These are phyloP conservation scores for Gymnocephalus cernua DNA, from an alignment of 2,113 vertebrate species.

Conservation along the genomic window DNA sequence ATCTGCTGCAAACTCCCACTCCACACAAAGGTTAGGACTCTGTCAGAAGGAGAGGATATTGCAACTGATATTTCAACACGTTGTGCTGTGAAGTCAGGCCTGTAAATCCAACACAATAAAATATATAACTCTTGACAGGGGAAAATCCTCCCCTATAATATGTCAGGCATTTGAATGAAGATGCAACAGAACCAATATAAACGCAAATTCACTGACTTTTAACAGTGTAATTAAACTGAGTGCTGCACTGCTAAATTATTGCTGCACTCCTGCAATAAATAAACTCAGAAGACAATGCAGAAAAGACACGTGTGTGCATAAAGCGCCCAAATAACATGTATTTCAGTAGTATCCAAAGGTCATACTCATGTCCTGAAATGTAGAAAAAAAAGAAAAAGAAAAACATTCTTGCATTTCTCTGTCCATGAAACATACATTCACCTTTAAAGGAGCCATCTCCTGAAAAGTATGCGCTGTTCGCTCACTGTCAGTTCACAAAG, in stretches of 20 bases:
- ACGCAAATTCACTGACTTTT: background rate
- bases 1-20: slow-evolving; percentile 45
- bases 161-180: slow-evolving; percentile 20
- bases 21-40: slow-evolving; percentile 37
- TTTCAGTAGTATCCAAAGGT: background rate
- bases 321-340: background rate
- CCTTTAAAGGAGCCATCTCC: background rate
- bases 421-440: background rate
- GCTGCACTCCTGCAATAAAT: background rate
- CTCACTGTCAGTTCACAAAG: background rate
- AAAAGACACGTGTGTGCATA: background rate
- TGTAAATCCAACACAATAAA: slow-evolving; percentile 41
- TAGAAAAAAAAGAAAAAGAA: background rate
- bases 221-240: background rate
- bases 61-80: slow-evolving; percentile 77
- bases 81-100: slow-evolving; percentile 57
- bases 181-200: background rate
- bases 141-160: slow-evolving; percentile 6
- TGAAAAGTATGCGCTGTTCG: slow-evolving; percentile 4
- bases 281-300: background rate
- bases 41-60: slow-evolving; percentile 67
- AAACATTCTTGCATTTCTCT: background rate
- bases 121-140: background rate
- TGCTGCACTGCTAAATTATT: background rate
- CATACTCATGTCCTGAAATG: background rate